Percentiles rank a stretch among this genome's conserved stretches.
Evolutionary conservation across 2,888 invertebrate genomes (phyloP).

Genomic region (Tipula lateralis): DNA sequence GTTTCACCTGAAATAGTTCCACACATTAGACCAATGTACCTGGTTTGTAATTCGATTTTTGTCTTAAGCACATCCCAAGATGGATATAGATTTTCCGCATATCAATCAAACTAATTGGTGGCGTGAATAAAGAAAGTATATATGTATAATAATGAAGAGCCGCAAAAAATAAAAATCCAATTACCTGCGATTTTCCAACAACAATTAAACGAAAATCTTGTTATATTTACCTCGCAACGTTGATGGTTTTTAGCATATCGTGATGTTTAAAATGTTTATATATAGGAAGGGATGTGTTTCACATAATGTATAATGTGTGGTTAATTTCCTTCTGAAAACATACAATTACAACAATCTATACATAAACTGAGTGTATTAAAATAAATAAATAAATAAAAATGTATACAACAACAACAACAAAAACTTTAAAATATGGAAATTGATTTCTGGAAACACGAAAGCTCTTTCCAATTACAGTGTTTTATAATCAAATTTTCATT

Average conservation of each 20-base stretch:
- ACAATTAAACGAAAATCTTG: neutral
- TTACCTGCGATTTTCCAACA: conserved; percentile 9
- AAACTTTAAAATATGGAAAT: neutral
- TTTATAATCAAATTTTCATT: neutral
- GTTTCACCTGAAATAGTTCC: neutral
- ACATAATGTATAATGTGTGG: neutral
- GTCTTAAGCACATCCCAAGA: no score
- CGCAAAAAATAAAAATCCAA: neutral
- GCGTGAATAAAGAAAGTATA: neutral
- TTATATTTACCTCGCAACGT: neutral
- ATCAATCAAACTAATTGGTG: neutral
- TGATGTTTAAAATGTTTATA: neutral
- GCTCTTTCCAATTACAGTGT: neutral
- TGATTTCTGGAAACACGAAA: neutral
- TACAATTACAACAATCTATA: neutral
- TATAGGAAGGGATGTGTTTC: neutral
- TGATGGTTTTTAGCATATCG: neutral
- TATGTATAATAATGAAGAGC: neutral
- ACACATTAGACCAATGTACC: no score
- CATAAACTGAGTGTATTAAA: neutral
- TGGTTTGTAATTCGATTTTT: no score
- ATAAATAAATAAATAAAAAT: no score
- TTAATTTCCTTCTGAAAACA: neutral
- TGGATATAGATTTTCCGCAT: no score
- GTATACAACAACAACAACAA: neutral